Percentiles rank a stretch among this genome's conserved stretches.
Evolutionary conservation across 1,140 invertebrate species (phyloP).

Genomic region (Apis laboriosa): DNA sequence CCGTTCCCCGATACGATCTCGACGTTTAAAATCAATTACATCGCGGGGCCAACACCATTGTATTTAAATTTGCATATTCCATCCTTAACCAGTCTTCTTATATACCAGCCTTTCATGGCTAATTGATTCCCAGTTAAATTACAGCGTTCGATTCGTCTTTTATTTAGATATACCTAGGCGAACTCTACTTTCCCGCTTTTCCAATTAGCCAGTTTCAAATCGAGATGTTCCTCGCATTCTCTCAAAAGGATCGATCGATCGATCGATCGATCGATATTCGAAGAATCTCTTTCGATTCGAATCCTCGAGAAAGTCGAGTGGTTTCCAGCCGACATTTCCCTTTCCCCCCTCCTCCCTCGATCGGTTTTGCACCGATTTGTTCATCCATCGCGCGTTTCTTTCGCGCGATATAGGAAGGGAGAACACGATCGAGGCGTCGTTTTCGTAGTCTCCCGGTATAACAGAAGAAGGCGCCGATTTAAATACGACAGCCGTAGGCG

Average conservation of each 20-base stretch:
- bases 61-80: background rate
- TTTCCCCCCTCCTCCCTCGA: background rate
- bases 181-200: conserved; percentile 30
- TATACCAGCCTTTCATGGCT: background rate
- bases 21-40: no score
- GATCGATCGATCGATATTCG: conserved; percentile 1
- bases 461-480: conserved; percentile 59
- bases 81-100: no score
- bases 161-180: background rate
- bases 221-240: background rate
- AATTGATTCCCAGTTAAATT: conserved; percentile 15
- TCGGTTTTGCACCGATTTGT: conserved; percentile 28
- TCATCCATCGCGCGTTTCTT: background rate
- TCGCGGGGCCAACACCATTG: no score
- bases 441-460: conserved; percentile 47
- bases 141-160: background rate
- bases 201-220: conserved; percentile 13
- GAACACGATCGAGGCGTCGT: background rate
- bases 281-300: conserved; percentile 30
- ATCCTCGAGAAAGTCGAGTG: conserved; percentile 29
- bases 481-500: conserved; percentile 67
- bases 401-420: no score
- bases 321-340: background rate
- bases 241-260: background rate
- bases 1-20: no score